Percentiles rank a stretch among this genome's conserved stretches.
Conservation (phyloP, 2,113 vertebrate genomes). For the Siniperca chuatsi region DNA sequence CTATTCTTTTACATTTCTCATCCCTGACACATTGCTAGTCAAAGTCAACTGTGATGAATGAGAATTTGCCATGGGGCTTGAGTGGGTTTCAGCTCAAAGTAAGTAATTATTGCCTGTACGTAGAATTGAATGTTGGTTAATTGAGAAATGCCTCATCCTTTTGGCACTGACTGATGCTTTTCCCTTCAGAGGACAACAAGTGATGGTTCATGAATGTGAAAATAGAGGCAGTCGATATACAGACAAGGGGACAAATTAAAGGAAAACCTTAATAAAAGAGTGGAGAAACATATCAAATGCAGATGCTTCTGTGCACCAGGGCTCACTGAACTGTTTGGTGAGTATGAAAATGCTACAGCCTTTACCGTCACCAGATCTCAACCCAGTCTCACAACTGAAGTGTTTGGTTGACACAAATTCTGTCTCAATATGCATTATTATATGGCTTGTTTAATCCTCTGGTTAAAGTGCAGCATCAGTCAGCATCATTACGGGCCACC, state of each 20-base stretch:
- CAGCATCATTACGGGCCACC: not conserved
- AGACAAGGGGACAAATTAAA: too few species aligned
- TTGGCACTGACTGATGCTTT: not conserved
- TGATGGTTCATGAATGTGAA: not conserved
- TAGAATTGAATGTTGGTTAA: not conserved
- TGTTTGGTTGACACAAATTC: not conserved
- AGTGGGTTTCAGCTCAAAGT: not conserved
- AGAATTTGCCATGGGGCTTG: not conserved
- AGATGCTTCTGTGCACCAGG: too few species aligned
- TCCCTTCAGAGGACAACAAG: not conserved
- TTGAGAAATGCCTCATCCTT: constrained; percentile 4
- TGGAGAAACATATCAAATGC: too few species aligned
- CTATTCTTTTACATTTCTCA: not conserved
- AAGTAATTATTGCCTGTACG: not conserved
- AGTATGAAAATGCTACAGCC: too few species aligned
- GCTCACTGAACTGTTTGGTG: too few species aligned
- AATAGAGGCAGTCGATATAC: not conserved
- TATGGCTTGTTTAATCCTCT: not conserved
- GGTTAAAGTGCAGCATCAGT: not conserved
- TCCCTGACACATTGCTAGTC: not conserved
- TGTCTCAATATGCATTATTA: not conserved
- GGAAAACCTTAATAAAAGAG: too few species aligned
- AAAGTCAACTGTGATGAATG: constrained; percentile 13
- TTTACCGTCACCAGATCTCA: too few species aligned
- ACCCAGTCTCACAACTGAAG: not conserved